Conservation (phyloP, 2,888 invertebrate genomes). For the Drosophila nr. perissopoda region DNA sequence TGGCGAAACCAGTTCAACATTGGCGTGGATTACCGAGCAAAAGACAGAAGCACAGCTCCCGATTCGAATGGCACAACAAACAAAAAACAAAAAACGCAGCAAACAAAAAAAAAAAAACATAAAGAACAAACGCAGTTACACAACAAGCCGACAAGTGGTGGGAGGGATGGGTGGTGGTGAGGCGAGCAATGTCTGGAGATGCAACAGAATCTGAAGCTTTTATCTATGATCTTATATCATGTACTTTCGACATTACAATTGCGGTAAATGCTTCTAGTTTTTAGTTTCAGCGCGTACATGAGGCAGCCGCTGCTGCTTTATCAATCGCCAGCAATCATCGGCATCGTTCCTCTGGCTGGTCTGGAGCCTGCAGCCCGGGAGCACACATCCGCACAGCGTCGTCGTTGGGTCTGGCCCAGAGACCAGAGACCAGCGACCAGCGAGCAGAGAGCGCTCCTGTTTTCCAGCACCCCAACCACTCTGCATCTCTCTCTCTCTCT, state of each 20-base stretch:
- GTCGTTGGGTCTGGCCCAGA: conserved; percentile 73
- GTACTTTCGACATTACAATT: conserved; percentile 85
- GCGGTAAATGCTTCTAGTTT: conserved; percentile 85
- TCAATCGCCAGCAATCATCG: conserved; percentile 79
- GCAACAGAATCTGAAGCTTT: conserved; percentile 79
- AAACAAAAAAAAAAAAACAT: conserved; percentile 46
- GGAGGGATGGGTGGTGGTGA: conserved; percentile 6
- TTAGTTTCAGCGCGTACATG: conserved; percentile 84
- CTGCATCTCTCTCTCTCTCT: neutral
- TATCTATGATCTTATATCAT: conserved; percentile 85
- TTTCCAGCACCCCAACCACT: conserved; percentile 43
- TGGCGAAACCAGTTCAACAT: conserved; percentile 60
- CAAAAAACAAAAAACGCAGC: neutral
- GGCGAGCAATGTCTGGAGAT: conserved; percentile 59
- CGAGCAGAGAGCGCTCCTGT: conserved; percentile 59
- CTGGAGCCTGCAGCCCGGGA: conserved; percentile 3
- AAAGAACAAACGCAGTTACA: conserved; percentile 75
- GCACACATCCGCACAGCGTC: conserved; percentile 56
- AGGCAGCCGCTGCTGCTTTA: conserved; percentile 73
- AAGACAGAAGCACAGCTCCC: conserved; percentile 69
- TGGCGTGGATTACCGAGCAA: conserved; percentile 72
- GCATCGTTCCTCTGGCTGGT: conserved; percentile 44
- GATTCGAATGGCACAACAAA: conserved; percentile 46
- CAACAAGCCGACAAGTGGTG: conserved; percentile 76
- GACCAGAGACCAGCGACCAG: conserved; percentile 20